A percentile compares a stretch with the other conserved stretches of the same genome.
Evolutionary conservation across 2,113 vertebrate genomes (phyloP).

Genomic region (Hypocryptadius cinnamomeus): DNA sequence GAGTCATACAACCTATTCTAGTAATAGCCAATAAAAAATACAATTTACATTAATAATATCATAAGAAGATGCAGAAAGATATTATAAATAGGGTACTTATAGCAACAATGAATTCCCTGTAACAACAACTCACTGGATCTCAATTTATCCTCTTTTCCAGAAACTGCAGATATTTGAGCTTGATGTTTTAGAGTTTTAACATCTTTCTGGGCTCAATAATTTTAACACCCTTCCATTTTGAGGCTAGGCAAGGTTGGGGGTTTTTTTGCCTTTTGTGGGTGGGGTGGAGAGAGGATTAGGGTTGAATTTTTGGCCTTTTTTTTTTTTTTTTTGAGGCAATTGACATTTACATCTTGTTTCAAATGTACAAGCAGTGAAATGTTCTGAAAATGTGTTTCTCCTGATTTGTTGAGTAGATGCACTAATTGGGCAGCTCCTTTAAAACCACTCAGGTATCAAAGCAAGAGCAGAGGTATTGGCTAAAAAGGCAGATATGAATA

Average conservation of each 20-base stretch:
- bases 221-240: neutral
- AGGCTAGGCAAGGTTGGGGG: neutral
- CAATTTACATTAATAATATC: neutral
- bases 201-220: neutral
- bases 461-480: neutral
- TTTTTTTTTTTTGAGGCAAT: neutral
- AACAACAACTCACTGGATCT: neutral
- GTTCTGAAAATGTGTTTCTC: neutral
- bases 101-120: neutral
- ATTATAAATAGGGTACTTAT: neutral
- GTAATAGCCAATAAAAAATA: neutral
- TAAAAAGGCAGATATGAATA: neutral
- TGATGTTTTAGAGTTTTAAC: neutral
- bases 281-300: fast-evolving
- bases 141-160: neutral
- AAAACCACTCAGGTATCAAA: neutral
- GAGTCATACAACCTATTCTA: neutral
- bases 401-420: neutral
- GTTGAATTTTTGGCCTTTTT: neutral
- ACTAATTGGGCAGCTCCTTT: neutral
- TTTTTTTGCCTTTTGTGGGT: neutral
- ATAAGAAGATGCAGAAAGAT: neutral
- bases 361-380: neutral
- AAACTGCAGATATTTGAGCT: neutral
- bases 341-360: neutral